Percentiles rank a stretch among this genome's conserved stretches.
Evolutionary conservation across 2,888 invertebrate species (phyloP).

Genomic region (Esperia sulphurella): DNA sequence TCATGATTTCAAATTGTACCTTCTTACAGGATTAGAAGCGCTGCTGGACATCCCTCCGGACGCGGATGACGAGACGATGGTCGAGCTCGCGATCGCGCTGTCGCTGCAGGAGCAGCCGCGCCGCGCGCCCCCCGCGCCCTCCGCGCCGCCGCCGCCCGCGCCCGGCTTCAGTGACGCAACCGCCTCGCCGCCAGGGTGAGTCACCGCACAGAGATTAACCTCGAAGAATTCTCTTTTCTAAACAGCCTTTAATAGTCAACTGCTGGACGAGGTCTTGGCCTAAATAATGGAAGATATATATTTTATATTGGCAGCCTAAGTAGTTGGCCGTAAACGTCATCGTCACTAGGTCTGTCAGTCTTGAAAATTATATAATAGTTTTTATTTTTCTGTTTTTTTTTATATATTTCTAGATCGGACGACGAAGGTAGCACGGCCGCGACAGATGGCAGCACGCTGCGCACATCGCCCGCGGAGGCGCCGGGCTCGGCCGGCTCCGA

Average conservation of each 20-base stretch:
- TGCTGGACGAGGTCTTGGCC: too few species aligned
- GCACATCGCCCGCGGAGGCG: constrained; percentile 74
- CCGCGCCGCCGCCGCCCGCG: constrained; percentile 60
- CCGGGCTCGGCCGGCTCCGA: constrained; percentile 86
- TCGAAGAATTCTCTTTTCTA: too few species aligned
- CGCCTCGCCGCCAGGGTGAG: constrained; percentile 84
- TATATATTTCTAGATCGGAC: constrained; percentile 83
- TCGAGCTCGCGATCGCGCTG: constrained; percentile 96
- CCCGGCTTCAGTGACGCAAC: constrained; percentile 86
- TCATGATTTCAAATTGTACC: constrained; percentile 14
- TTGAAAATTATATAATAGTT: too few species aligned
- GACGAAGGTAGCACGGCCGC: constrained; percentile 97
- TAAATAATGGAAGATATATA: too few species aligned
- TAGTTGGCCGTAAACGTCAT: too few species aligned
- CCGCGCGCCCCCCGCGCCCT: constrained; percentile 60
- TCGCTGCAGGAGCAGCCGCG: constrained; percentile 92
- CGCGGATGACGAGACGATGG: constrained; percentile 97
- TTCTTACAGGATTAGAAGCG: constrained; percentile 83
- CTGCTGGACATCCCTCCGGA: constrained; percentile 94
- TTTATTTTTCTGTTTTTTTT: too few species aligned
- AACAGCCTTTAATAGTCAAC: too few species aligned
- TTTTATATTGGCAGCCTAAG: too few species aligned
- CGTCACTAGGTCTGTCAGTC: too few species aligned
- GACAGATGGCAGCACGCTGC: constrained; percentile 94
- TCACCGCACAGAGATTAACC: too few species aligned